These are phyloP conservation scores for Diacarnus erythraeanus DNA, from an alignment of 37 sponge, comb jelly and placozoan species.

Conservation along the genomic window DNA sequence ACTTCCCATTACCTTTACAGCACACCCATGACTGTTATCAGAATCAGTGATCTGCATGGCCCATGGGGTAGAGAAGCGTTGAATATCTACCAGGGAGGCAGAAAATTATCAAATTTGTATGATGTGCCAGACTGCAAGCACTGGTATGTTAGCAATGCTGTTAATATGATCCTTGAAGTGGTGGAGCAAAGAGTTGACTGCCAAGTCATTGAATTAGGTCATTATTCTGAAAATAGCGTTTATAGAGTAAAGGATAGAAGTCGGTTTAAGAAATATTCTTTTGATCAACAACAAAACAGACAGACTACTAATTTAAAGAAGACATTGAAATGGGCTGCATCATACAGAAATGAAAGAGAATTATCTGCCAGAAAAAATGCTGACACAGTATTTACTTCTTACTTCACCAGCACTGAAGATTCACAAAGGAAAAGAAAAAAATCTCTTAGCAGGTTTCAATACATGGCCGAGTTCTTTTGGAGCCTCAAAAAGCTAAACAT, in stretches of 20 bases:
- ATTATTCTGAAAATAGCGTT: not conserved
- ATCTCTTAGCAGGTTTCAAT: constrained; percentile 31
- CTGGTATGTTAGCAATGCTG: constrained; percentile 47
- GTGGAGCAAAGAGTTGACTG: not conserved
- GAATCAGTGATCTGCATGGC: constrained; percentile 33
- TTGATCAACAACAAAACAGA: not conserved
- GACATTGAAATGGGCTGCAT: constrained; percentile 19
- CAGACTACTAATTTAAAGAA: constrained; percentile 1
- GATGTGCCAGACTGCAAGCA: not conserved
- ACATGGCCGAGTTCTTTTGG: constrained; percentile 45
- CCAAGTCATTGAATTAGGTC: not conserved
- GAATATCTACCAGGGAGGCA: not conserved
- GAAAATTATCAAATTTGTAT: not conserved
- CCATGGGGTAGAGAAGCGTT: constrained; percentile 43
- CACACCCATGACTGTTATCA: constrained; percentile 7
- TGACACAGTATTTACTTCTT: constrained; percentile 59
- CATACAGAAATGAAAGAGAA: not conserved
- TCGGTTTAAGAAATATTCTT: not conserved
- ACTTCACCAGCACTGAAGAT: constrained; percentile 57
- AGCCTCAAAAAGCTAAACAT: constrained; percentile 27
- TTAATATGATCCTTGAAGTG: not conserved
- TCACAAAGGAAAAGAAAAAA: constrained; percentile 28
- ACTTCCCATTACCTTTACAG: constrained; percentile 37
- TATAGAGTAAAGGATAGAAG: not conserved
- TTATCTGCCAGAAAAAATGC: not conserved